These are phyloP conservation scores for Timema cristinae DNA, from an alignment of 2,888 invertebrate genomes.

Conservation along the genomic window DNA sequence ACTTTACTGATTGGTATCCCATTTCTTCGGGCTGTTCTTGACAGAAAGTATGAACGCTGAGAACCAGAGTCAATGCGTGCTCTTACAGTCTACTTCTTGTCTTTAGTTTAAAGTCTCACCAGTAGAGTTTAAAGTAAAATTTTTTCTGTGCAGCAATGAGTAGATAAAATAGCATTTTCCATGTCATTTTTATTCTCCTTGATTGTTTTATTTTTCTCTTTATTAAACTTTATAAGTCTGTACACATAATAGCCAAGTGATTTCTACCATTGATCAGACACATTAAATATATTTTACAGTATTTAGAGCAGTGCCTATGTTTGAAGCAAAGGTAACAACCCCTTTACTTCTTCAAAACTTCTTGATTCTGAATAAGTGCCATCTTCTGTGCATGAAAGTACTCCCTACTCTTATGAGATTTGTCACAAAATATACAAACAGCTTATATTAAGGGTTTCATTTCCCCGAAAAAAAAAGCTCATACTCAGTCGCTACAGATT, in stretches of 20 bases:
- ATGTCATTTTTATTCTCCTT: neutral
- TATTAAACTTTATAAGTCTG: neutral
- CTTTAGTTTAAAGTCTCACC: neutral
- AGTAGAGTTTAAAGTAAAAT: neutral
- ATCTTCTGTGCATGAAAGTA: neutral
- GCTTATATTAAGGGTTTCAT: neutral
- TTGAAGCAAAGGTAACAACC: neutral
- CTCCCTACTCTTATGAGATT: neutral
- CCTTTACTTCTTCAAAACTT: neutral
- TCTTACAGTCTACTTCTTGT: neutral
- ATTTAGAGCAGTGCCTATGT: neutral
- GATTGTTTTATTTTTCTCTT: neutral
- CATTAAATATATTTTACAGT: neutral
- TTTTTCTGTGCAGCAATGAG: neutral
- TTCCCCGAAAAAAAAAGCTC: neutral
- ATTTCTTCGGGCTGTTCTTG: neutral
- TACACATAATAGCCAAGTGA: neutral
- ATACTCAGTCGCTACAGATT: neutral
- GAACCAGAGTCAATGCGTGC: neutral
- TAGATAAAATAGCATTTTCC: neutral
- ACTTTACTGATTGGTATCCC: neutral
- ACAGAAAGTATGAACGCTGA: neutral
- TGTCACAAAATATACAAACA: neutral
- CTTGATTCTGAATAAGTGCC: neutral
- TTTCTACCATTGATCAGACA: neutral